phyloP scores from a whole-genome alignment of 2,113 vertebrate genomes.

The Arenaria interpres region DNA sequence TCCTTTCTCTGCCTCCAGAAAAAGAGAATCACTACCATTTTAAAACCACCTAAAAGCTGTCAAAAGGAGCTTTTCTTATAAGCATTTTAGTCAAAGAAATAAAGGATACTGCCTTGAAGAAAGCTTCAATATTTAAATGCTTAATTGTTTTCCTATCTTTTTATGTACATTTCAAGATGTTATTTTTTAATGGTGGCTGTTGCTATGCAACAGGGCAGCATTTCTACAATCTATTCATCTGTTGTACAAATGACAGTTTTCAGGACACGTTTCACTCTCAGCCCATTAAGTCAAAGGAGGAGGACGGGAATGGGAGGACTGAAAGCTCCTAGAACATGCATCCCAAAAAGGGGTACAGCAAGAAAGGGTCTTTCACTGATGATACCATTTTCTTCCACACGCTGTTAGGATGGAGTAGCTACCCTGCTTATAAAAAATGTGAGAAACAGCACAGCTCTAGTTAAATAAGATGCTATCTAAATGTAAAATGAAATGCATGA shows the following conservation, averaged over 20 bases:
- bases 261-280: slow-evolving; percentile 24
- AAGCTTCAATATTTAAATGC: not conserved
- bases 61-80: not conserved
- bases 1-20: not conserved
- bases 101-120: not conserved
- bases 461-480: not conserved
- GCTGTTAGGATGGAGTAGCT: not conserved
- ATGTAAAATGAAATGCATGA: not conserved
- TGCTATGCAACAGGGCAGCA: slow-evolving; percentile 49
- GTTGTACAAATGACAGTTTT: slow-evolving; percentile 35
- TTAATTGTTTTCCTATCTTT: not conserved
- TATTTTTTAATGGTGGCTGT: slow-evolving; percentile 37
- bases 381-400: not conserved
- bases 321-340: not conserved
- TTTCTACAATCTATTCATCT: slow-evolving; percentile 41
- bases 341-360: not conserved
- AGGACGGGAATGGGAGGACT: not conserved
- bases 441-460: not conserved
- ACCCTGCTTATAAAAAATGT: not conserved
- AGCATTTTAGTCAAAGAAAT: not conserved
- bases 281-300: not conserved
- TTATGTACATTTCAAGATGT: not conserved
- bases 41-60: not conserved
- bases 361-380: not conserved
- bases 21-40: not conserved